Evolutionary conservation across 2,113 vertebrate genomes (phyloP).

Genomic region (Gymnarchus niloticus): DNA sequence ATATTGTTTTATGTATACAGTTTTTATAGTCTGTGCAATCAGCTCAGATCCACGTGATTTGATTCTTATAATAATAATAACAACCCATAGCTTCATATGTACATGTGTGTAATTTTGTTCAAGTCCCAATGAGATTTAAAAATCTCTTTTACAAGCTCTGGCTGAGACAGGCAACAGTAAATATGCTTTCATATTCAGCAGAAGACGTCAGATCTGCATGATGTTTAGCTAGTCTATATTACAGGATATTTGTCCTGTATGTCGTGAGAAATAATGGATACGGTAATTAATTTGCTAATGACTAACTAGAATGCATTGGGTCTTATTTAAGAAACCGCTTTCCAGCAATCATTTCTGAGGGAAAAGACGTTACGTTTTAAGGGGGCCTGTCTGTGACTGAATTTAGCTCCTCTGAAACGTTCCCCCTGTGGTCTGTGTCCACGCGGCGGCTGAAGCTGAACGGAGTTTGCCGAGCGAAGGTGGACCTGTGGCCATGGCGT

Average conservation of each 20-base stretch:
- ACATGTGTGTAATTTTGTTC: background rate
- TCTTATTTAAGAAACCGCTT: background rate
- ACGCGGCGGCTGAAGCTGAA: background rate
- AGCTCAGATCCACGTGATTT: background rate
- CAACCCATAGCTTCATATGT: too few species aligned
- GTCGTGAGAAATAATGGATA: too few species aligned
- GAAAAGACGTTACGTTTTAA: background rate
- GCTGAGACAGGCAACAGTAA: background rate
- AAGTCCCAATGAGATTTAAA: background rate
- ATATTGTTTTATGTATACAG: background rate
- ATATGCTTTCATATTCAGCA: too few species aligned
- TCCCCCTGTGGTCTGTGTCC: background rate
- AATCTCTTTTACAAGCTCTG: background rate
- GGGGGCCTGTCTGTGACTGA: background rate
- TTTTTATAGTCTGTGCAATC: background rate
- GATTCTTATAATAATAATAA: too few species aligned
- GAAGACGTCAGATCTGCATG: too few species aligned
- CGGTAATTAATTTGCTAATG: too few species aligned
- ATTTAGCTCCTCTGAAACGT: background rate
- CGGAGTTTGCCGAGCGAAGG: background rate
- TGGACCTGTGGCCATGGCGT: background rate
- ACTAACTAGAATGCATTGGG: too few species aligned
- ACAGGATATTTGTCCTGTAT: too few species aligned
- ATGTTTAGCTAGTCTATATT: too few species aligned
- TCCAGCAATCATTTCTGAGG: background rate